Evolutionary conservation across 2,113 vertebrate genomes (phyloP), one percentile per base, ranked within the genome.

Genomic region (Suncus etruscus): DNA sequence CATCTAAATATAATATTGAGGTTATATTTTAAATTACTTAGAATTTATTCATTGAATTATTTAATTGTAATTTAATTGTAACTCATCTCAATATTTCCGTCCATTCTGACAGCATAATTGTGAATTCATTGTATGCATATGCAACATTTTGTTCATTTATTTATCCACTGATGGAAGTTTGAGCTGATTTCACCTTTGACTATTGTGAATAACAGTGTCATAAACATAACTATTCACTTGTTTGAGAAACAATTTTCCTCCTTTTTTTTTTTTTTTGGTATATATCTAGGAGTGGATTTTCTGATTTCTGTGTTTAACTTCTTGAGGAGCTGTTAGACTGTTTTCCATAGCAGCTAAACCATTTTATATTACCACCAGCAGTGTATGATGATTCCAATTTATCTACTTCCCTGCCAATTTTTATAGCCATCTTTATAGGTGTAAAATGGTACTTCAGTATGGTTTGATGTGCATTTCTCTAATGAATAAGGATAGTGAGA

Each of bases 31-130:
- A 61, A 61, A 61, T 61, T 61, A 86, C 66, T 75, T 80, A 74
- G 45, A 80, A 93, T 54, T 73, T 63, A 86, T 31, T 58, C 76
- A 29, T 63, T 79, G n/a, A 83, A 68, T 68, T 78, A 87, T 74
- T 93, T 82, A 83, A 29, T 72, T 45, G 85, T 39, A n/a, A n/a
- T n/a, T n/a, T n/a, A n/a, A 1, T 31, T 39, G 6, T 48, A n/a
- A 6, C 18, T 11, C 73, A 9, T 69, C 24, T 54, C 45, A 87
- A 3, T 54, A 84, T 24, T 25, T 70, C n/a, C 24, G 25, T 27
- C 7, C 48, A 87, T 39, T 69, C 32, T 58, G 50, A 39, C 20
- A 58, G 16, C 73, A 50, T 54, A 61, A 29, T 66, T 58, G 18
- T 58, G 15, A 83, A 31, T 58, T 32, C 5, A 8, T 27, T 76